Conservation (phyloP, 2,113 vertebrate species). For the Leptocoma aspasia region DNA sequence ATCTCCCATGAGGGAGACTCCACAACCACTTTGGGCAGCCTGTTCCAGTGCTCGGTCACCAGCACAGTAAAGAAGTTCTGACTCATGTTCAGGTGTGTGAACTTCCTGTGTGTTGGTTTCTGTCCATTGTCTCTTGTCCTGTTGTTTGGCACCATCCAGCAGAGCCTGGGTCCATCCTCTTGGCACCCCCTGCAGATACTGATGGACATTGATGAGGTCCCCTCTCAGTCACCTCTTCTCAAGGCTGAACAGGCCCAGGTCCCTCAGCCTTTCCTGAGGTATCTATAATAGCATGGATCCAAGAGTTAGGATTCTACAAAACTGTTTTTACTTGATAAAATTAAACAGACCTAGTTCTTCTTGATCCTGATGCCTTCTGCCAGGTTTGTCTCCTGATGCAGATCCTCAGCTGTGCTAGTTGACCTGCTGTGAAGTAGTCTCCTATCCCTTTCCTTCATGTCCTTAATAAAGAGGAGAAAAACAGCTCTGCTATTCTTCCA, state of each 20-base stretch:
- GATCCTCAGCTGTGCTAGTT: neutral
- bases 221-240: neutral
- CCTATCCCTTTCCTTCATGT: neutral
- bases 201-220: rapidly evolving
- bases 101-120: neutral
- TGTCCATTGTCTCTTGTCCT: neutral
- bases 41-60: rapidly evolving
- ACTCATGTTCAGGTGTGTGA: neutral
- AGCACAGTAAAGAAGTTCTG: rapidly evolving
- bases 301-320: neutral
- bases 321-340: neutral
- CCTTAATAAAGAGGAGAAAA: neutral
- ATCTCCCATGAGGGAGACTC: neutral
- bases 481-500: neutral
- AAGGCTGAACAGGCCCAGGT: neutral
- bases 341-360: neutral
- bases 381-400: neutral
- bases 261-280: neutral
- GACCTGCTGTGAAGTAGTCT: neutral
- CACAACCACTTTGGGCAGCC: rapidly evolving
- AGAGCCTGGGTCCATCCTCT: neutral
- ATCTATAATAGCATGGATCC: neutral
- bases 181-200: neutral
- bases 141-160: rapidly evolving
- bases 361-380: neutral